phyloP scores from a whole-genome alignment of 2,797 vertebrate genomes.

The Nannoperca obscura region DNA sequence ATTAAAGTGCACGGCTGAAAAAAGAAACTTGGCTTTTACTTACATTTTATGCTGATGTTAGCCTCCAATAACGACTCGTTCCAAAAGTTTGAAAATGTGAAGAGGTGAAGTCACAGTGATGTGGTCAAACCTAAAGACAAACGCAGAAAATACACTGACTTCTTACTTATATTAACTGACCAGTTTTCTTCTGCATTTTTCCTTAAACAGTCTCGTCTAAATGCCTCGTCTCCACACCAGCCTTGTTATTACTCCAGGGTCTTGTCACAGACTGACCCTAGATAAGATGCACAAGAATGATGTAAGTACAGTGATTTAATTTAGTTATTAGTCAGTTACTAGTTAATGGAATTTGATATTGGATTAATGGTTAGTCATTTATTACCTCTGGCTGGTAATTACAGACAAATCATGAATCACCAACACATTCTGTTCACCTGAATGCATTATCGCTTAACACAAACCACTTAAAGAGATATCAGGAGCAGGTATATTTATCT shows the following conservation, averaged over 20 bases:
- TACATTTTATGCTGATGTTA: conserved; percentile 47
- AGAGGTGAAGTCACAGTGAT: conserved; percentile 75
- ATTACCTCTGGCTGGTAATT: background rate
- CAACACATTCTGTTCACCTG: background rate
- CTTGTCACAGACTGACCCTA: background rate
- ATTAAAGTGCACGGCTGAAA: background rate
- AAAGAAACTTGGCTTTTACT: conserved; percentile 22
- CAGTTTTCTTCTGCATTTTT: background rate
- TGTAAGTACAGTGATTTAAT: background rate
- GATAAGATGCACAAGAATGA: background rate
- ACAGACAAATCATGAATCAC: background rate
- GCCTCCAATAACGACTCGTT: conserved; percentile 18
- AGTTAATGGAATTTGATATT: background rate
- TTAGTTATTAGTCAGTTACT: background rate
- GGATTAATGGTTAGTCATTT: background rate
- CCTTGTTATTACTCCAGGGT: background rate
- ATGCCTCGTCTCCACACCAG: background rate
- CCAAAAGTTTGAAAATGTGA: conserved; percentile 35
- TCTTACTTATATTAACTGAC: background rate
- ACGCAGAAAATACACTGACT: background rate
- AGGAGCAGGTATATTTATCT: background rate
- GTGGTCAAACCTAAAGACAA: conserved; percentile 73
- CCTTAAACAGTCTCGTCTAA: background rate
- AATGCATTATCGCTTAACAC: background rate
- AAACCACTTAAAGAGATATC: background rate